Conservation (phyloP, 2,888 invertebrate species). For the Harpagoxenus sublaevis region DNA sequence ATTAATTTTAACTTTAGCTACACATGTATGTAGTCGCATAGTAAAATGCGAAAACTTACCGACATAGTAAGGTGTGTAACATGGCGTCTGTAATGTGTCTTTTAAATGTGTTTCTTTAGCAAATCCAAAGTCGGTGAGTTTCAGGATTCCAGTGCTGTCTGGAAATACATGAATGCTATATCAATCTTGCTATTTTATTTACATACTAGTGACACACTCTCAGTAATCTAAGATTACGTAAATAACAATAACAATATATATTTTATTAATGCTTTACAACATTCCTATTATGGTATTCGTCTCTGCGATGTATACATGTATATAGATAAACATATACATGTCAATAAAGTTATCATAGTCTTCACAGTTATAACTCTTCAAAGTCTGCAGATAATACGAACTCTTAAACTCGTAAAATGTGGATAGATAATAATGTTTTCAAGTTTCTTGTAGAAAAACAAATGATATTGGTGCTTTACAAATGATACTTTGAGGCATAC, state of each 20-base stretch:
- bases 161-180: conserved; percentile 60
- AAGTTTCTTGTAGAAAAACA: conserved; percentile 4
- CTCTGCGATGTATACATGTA: neutral
- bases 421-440: conserved; percentile 14
- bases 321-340: neutral
- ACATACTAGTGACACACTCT: neutral
- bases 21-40: neutral
- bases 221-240: neutral
- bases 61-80: conserved; percentile 99
- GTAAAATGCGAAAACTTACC: conserved; percentile 87
- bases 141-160: conserved; percentile 92
- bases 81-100: conserved; percentile 98
- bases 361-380: conserved; percentile 13
- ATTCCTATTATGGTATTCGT: neutral
- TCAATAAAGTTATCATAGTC: conserved; percentile 21
- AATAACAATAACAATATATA: neutral
- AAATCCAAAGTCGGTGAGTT: conserved; percentile 99
- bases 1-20: neutral
- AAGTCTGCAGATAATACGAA: conserved; percentile 9
- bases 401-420: neutral
- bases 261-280: neutral
- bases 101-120: conserved; percentile 97
- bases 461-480: neutral
- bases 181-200: neutral
- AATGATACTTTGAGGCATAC: neutral